phyloP scores from a whole-genome alignment of 2,888 invertebrate species.

The Vesta saturnalis region DNA sequence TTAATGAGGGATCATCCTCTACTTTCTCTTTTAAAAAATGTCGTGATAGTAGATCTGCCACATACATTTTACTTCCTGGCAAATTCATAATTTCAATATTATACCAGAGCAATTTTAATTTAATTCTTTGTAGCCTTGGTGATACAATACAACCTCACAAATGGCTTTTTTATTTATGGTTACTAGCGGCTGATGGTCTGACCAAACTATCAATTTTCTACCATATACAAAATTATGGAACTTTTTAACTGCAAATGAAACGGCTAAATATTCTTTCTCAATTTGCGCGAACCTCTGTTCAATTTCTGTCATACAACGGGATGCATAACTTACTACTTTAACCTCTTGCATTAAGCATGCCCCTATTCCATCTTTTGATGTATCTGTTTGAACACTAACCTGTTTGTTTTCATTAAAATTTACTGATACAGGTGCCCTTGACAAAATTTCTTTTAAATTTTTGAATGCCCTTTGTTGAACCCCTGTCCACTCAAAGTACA shows the following conservation, averaged over 20 bases:
- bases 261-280: neutral
- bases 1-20: slow-evolving; percentile 3
- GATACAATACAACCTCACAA: neutral
- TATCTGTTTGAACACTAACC: slow-evolving; percentile 1
- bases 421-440: neutral
- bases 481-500: neutral
- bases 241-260: slow-evolving; percentile 1
- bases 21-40: neutral
- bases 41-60: neutral
- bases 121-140: neutral
- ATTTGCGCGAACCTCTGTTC: slow-evolving; percentile 2
- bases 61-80: slow-evolving; percentile 1
- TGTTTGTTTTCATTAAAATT: slow-evolving; percentile 3
- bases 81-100: neutral
- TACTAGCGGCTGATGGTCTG: neutral
- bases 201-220: neutral
- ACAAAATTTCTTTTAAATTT: neutral
- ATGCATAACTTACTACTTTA: slow-evolving; percentile 1
- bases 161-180: slow-evolving; percentile 2
- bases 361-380: neutral
- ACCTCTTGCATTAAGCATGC: neutral
- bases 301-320: neutral
- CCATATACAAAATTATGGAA: slow-evolving; percentile 1
- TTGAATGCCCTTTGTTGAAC: neutral
- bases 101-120: neutral